These are phyloP conservation scores for Bathybates hornii DNA, from an alignment of 2,113 vertebrate genomes.

Conservation along the genomic window DNA sequence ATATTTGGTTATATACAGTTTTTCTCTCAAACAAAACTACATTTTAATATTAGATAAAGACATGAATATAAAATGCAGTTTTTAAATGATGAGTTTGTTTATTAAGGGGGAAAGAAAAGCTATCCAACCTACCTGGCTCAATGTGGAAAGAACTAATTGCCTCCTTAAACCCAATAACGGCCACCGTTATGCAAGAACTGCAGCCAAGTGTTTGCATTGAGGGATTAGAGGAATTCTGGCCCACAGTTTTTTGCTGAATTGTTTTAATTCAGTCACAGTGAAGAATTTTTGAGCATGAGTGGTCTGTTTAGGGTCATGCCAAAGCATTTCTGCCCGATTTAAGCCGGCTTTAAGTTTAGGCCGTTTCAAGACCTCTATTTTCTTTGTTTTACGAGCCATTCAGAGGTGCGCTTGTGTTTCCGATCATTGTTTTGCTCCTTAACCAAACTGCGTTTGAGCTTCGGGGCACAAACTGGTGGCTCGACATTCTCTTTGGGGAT, in stretches of 20 bases:
- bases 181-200: neutral
- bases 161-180: neutral
- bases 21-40: neutral
- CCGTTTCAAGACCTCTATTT: neutral
- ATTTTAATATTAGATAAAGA: neutral
- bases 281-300: neutral
- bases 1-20: neutral
- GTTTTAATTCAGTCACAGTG: neutral
- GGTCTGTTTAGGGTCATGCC: neutral
- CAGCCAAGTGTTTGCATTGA: neutral
- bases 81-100: neutral
- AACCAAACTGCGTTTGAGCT: neutral
- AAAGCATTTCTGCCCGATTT: neutral
- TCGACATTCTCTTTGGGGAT: neutral
- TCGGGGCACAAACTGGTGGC: fast-evolving
- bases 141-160: neutral
- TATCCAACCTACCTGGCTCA: neutral
- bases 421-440: neutral
- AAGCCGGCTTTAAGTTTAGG: neutral
- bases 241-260: fast-evolving
- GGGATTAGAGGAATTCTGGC: neutral
- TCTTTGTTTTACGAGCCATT: neutral
- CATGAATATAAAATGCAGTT: fast-evolving
- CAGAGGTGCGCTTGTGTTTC: neutral
- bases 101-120: neutral